A percentile compares a stretch with the other conserved stretches of the same genome.
These are phyloP conservation scores for Carcharodon carcharias DNA, from an alignment of 2,797 vertebrate species.

Conservation along the genomic window DNA sequence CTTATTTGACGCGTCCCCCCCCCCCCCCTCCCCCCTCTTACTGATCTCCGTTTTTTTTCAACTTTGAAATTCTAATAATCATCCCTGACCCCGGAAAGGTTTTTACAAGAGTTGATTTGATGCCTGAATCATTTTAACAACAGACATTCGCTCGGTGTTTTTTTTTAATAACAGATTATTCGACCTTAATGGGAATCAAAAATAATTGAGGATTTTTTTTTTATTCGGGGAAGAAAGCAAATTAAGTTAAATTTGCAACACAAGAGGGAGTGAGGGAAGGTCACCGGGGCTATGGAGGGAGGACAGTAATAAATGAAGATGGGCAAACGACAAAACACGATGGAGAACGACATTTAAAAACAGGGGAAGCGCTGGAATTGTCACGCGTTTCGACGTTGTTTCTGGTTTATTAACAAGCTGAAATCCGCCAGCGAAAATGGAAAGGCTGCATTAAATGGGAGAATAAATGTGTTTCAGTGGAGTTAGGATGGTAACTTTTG, in stretches of 20 bases:
- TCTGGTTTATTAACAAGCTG: not conserved
- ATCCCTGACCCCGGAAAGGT: not conserved
- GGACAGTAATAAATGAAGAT: slow-evolving; percentile 23
- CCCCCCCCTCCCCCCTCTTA: not conserved
- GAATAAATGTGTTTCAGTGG: not conserved
- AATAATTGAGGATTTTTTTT: not conserved
- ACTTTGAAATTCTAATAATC: slow-evolving; percentile 36
- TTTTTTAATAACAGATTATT: not conserved
- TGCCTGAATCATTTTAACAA: not conserved
- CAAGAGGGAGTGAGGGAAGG: not conserved
- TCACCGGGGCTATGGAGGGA: not conserved
- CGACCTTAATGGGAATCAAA: not conserved
- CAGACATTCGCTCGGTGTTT: not conserved
- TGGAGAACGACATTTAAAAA: not conserved
- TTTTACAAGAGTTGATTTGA: slow-evolving; percentile 6
- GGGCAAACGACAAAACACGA: slow-evolving; percentile 1
- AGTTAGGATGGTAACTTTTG: not conserved
- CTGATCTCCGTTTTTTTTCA: not conserved
- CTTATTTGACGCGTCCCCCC: no score
- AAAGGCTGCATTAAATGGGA: not conserved
- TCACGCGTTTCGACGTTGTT: not conserved
- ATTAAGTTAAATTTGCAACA: not conserved
- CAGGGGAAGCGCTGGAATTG: not conserved
- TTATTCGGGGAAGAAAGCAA: not conserved
- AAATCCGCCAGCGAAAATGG: not conserved